phyloP scores from a whole-genome alignment of 2,888 invertebrate species.

The Hydrotaea cyrtoneurina region DNA sequence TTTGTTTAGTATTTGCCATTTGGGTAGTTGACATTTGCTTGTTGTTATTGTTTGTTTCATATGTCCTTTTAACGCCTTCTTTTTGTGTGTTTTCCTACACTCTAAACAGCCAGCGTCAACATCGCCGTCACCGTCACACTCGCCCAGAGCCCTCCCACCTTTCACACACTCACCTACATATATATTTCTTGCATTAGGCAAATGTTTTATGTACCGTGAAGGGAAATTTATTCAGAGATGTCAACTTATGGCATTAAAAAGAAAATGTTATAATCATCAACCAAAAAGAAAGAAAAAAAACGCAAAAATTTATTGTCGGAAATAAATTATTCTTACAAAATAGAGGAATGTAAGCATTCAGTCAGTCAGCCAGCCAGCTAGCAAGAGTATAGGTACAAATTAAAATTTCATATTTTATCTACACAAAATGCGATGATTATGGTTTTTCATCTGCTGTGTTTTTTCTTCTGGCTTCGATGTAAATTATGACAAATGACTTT shows the following conservation, averaged over 20 bases:
- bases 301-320: slow-evolving; percentile 14
- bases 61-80: slow-evolving; percentile 49
- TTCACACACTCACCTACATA: neutral
- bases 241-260: slow-evolving; percentile 1
- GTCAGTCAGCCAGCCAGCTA: neutral
- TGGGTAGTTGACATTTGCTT: neutral
- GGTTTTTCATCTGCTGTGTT: neutral
- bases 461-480: neutral
- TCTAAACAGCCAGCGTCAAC: too few species aligned
- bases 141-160: neutral
- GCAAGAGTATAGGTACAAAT: neutral
- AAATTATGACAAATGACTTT: slow-evolving; percentile 10
- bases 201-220: slow-evolving; percentile 16
- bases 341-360: neutral
- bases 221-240: slow-evolving; percentile 17
- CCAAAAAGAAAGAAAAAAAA: neutral
- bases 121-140: neutral
- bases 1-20: neutral
- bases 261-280: slow-evolving; percentile 21
- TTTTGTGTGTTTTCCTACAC: neutral
- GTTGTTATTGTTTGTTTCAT: neutral
- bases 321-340: slow-evolving; percentile 26
- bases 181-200: neutral
- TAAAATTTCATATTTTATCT: slow-evolving; percentile 29
- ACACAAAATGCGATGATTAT: neutral